Percentiles rank a stretch among this genome's conserved stretches.
phyloP scores from a whole-genome alignment of 2,888 invertebrate genomes.

The Arge pagana region DNA sequence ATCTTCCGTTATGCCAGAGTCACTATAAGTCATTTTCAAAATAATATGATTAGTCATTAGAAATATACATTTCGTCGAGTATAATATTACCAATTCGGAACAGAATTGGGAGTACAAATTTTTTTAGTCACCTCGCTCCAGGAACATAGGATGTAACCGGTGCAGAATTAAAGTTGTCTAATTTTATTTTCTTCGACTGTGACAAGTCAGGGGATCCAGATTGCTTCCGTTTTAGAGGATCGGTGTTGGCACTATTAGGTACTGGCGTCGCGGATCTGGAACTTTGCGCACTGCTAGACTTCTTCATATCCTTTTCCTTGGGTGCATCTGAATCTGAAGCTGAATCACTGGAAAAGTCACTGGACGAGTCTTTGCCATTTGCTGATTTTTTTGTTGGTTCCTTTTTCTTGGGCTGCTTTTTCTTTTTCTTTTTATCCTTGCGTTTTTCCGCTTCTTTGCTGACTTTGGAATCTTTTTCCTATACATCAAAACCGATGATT shows the following conservation, averaged over 20 bases:
- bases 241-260: conserved; percentile 59
- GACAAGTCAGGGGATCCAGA: conserved; percentile 58
- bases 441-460: conserved; percentile 56
- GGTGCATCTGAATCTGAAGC: conserved; percentile 47
- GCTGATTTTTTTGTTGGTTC: conserved; percentile 44
- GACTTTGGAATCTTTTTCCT: conserved; percentile 59
- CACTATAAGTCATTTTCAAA: conserved; percentile 61
- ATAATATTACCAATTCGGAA: background rate
- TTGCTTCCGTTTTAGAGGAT: conserved; percentile 47
- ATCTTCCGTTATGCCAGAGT: conserved; percentile 91
- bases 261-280: conserved; percentile 60
- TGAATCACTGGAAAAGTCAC: conserved; percentile 52
- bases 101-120: conserved; percentile 4
- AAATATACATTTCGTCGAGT: background rate
- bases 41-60: background rate
- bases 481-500: conserved; percentile 8
- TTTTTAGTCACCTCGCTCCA: conserved; percentile 56
- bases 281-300: conserved; percentile 61
- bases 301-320: conserved; percentile 60
- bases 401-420: conserved; percentile 50
- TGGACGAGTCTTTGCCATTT: conserved; percentile 50
- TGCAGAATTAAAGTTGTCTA: conserved; percentile 58
- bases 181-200: conserved; percentile 62
- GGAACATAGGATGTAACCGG: conserved; percentile 58
- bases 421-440: conserved; percentile 56